Percentiles rank a stretch among this genome's conserved stretches.
Evolutionary conservation across 2,888 invertebrate genomes (phyloP).

Genomic region (Xestia c-nigrum): DNA sequence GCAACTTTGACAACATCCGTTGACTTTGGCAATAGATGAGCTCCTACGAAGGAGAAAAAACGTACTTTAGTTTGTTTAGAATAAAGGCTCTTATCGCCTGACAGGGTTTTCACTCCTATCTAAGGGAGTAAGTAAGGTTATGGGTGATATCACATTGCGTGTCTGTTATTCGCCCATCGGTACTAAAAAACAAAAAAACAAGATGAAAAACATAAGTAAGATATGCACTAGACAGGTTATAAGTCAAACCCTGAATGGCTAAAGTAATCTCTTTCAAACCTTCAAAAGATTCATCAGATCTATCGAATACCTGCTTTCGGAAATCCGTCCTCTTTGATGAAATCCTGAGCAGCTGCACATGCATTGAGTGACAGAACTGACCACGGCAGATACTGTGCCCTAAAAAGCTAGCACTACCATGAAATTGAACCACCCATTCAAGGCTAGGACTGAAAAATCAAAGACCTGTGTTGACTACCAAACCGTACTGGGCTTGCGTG

Average conservation of each 20-base stretch:
- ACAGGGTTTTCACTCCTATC: constrained; percentile 48
- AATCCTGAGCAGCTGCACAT: background rate
- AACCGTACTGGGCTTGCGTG: background rate
- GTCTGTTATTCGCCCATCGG: constrained; percentile 43
- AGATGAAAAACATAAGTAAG: constrained; percentile 4
- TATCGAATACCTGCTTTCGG: background rate
- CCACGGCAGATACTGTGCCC: background rate
- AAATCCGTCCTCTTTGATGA: background rate
- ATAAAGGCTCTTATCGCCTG: constrained; percentile 82
- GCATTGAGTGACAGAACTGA: background rate
- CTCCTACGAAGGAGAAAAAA: constrained; percentile 90
- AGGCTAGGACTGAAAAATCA: background rate
- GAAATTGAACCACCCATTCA: constrained; percentile 7
- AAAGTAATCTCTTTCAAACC: background rate
- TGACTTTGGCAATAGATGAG: constrained; percentile 91
- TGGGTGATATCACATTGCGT: constrained; percentile 27
- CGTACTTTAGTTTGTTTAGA: constrained; percentile 86
- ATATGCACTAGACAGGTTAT: background rate
- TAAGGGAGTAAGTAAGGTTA: constrained; percentile 49
- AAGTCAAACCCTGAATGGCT: background rate
- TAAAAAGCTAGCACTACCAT: background rate
- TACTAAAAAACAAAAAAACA: constrained; percentile 37
- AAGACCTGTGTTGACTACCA: background rate
- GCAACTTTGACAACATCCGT: constrained; percentile 91
- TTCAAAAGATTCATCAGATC: background rate